Evolutionary conservation across 2,888 invertebrate genomes (phyloP).

Genomic region (Priapulus caudatus): DNA sequence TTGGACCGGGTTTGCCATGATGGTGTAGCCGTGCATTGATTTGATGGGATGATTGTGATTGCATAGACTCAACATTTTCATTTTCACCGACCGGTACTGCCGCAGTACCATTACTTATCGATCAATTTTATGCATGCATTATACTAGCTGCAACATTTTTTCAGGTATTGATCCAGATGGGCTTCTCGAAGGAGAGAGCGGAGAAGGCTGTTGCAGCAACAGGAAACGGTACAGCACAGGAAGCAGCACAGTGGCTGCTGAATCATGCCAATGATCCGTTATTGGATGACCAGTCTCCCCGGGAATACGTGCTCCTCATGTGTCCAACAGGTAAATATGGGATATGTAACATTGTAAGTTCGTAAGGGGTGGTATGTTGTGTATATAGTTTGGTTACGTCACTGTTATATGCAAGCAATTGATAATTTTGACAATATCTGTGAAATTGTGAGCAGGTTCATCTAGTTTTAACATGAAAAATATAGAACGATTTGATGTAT

Average conservation of each 20-base stretch:
- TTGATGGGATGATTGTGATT: too few species aligned
- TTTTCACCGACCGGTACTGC: too few species aligned
- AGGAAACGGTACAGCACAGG: slow-evolving; percentile 70
- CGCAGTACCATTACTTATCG: too few species aligned
- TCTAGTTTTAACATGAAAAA: too few species aligned
- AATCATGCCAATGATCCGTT: slow-evolving; percentile 75
- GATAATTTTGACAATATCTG: too few species aligned
- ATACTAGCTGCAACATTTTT: too few species aligned
- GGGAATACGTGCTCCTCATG: slow-evolving; percentile 76
- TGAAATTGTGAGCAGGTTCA: too few species aligned
- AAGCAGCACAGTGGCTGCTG: slow-evolving; percentile 74
- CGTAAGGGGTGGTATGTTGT: background rate
- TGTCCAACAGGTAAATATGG: slow-evolving; percentile 52
- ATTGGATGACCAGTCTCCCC: slow-evolving; percentile 59
- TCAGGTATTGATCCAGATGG: slow-evolving; percentile 73
- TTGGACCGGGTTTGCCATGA: too few species aligned
- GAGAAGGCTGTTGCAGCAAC: slow-evolving; percentile 81
- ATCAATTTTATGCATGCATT: too few species aligned
- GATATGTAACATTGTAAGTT: slow-evolving; percentile 47
- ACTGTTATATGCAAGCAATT: background rate
- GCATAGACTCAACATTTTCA: too few species aligned
- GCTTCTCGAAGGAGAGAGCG: slow-evolving; percentile 71
- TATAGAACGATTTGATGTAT: too few species aligned
- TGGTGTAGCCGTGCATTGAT: too few species aligned
- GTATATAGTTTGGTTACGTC: background rate